These are phyloP conservation scores for Zalophus californianus DNA, from an alignment of 2,797 vertebrate genomes.

Conservation along the genomic window DNA sequence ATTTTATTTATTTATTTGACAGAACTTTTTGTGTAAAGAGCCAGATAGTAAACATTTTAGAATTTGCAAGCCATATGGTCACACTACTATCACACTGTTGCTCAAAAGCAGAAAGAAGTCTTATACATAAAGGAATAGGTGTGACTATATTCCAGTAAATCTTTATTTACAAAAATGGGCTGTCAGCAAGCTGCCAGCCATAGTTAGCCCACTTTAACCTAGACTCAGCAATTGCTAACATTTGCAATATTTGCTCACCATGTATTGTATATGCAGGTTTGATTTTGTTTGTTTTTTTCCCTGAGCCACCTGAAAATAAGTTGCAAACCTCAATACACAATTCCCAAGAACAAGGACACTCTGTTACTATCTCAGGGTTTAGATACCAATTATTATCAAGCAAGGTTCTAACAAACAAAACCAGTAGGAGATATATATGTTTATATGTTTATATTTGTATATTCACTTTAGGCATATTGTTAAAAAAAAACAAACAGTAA, in stretches of 20 bases:
- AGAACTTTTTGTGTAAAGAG: background rate
- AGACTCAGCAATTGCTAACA: background rate
- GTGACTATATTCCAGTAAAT: background rate
- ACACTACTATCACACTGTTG: background rate
- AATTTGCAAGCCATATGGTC: background rate
- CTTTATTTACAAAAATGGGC: background rate
- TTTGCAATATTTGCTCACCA: background rate
- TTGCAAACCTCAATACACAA: background rate
- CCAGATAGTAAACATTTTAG: background rate
- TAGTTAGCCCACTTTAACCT: background rate
- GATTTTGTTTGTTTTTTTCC: background rate
- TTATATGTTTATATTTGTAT: background rate
- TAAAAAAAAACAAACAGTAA: background rate
- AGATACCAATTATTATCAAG: background rate
- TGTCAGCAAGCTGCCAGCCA: background rate
- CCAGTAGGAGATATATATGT: background rate
- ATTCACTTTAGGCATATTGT: background rate
- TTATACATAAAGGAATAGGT: background rate
- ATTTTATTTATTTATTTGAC: too few species aligned
- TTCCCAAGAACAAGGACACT: background rate
- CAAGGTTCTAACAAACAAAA: background rate
- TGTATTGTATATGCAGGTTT: background rate
- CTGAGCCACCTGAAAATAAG: conserved; percentile 25
- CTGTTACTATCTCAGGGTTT: background rate
- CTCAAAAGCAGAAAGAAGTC: background rate